Evolutionary conservation across 92 coral and sea anemone species (phyloP).

Genomic region (Umimayanthus chanpuru): DNA sequence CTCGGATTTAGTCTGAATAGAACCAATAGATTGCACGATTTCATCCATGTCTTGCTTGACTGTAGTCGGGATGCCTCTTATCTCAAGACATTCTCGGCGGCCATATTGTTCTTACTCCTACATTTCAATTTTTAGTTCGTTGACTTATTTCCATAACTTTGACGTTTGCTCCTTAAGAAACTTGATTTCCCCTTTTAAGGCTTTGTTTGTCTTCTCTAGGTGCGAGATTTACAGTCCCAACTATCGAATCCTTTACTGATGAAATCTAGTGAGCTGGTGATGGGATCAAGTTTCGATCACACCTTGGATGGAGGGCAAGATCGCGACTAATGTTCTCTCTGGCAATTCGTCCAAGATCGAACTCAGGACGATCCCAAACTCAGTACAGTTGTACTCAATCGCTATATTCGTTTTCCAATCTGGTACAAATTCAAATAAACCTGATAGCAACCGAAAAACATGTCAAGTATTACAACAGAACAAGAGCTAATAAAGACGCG

Average conservation of each 20-base stretch:
- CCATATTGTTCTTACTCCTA: slow-evolving; percentile 38
- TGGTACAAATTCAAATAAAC: no score
- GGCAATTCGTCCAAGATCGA: no score
- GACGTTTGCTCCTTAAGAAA: slow-evolving; percentile 22
- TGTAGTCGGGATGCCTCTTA: slow-evolving; percentile 8
- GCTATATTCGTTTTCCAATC: no score
- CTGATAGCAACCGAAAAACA: no score
- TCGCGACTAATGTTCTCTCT: not conserved
- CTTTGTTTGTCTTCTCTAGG: slow-evolving; percentile 34
- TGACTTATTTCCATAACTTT: slow-evolving; percentile 14
- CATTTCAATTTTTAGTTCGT: slow-evolving; percentile 7
- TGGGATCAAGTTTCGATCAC: slow-evolving; percentile 37
- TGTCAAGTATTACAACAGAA: no score
- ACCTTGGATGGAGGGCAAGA: slow-evolving; percentile 21
- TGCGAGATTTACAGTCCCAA: not conserved
- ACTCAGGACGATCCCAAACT: no score
- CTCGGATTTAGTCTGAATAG: not conserved
- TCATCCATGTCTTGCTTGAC: not conserved
- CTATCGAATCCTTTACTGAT: slow-evolving; percentile 6
- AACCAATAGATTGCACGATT: not conserved
- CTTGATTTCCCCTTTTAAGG: slow-evolving; percentile 5
- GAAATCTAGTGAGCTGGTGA: slow-evolving; percentile 8
- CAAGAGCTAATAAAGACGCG: no score
- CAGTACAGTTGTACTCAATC: no score
- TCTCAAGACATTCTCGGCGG: slow-evolving; percentile 32